Evolutionary conservation across 2,797 vertebrate genomes (phyloP).

Genomic region (Sternotherus odoratus): DNA sequence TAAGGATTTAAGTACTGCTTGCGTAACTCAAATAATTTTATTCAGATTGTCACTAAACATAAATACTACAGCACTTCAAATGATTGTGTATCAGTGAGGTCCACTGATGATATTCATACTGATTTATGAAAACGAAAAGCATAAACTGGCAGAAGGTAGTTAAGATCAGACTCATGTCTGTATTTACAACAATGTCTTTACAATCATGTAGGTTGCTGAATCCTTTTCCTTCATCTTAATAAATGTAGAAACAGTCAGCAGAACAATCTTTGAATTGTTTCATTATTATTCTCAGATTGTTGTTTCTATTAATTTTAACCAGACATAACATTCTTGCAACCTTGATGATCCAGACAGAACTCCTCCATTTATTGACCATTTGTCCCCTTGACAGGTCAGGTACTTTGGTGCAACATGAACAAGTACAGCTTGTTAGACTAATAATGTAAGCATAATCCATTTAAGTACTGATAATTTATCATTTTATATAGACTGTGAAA

Average conservation of each 20-base stretch:
- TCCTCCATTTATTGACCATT: background rate
- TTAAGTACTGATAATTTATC: background rate
- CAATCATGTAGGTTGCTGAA: background rate
- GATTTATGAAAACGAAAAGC: background rate
- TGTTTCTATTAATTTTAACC: background rate
- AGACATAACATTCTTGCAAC: background rate
- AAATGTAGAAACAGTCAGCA: background rate
- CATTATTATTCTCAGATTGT: background rate
- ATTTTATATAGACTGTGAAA: fast-evolving
- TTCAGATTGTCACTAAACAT: background rate
- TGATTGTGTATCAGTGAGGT: background rate
- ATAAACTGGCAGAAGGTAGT: background rate
- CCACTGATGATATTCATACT: background rate
- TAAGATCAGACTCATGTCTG: background rate
- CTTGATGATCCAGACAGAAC: background rate
- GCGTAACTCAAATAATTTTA: background rate
- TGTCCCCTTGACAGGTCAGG: background rate
- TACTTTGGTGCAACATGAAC: background rate
- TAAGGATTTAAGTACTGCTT: background rate
- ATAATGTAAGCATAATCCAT: fast-evolving
- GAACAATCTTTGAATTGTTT: background rate
- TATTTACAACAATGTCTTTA: background rate
- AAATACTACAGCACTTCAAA: background rate
- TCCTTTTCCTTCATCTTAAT: background rate
- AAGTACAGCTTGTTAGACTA: background rate